Conservation (phyloP, 2,797 vertebrate genomes). For the Mastacembelus armatus region DNA sequence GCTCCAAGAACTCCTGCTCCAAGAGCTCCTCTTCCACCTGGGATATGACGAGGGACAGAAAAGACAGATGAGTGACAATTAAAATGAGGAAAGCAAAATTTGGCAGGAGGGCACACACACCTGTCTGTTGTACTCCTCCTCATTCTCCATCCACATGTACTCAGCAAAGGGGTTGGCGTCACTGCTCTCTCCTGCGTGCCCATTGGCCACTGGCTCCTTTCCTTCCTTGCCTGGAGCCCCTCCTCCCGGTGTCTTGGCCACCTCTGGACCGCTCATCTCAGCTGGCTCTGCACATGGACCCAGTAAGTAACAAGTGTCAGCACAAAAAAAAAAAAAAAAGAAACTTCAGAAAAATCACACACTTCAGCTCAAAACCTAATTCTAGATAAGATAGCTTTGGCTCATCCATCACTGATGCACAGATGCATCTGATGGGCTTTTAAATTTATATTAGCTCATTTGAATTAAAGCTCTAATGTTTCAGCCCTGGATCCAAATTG, state of each 20-base stretch:
- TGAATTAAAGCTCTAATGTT: not conserved
- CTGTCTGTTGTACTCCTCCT: constrained; percentile 97
- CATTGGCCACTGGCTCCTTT: constrained; percentile 86
- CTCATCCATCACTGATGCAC: constrained; percentile 6
- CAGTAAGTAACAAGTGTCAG: not conserved
- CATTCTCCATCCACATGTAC: constrained; percentile 99
- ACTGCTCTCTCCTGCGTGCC: constrained; percentile 87
- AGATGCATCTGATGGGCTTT: constrained; percentile 22
- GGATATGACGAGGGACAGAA: not conserved
- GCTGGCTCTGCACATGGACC: constrained; percentile 79
- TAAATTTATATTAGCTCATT: constrained; percentile 4
- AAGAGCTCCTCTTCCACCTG: constrained; percentile 97
- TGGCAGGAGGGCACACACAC: too few relatives aligned
- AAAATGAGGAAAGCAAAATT: too few relatives aligned
- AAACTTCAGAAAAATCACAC: too few relatives aligned
- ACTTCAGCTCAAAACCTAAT: not conserved
- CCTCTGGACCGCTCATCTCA: constrained; percentile 94
- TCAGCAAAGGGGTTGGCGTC: constrained; percentile 94
- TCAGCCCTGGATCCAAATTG: constrained; percentile 9
- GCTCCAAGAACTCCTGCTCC: constrained; percentile 97
- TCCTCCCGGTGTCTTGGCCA: constrained; percentile 85
- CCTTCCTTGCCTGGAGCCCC: constrained; percentile 84
- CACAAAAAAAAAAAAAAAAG: not conserved
- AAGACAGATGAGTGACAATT: not conserved
- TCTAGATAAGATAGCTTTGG: not conserved